Conservation (phyloP, 37 sponge, comb jelly and placozoan genomes). For the Eunapius fragilis region DNA sequence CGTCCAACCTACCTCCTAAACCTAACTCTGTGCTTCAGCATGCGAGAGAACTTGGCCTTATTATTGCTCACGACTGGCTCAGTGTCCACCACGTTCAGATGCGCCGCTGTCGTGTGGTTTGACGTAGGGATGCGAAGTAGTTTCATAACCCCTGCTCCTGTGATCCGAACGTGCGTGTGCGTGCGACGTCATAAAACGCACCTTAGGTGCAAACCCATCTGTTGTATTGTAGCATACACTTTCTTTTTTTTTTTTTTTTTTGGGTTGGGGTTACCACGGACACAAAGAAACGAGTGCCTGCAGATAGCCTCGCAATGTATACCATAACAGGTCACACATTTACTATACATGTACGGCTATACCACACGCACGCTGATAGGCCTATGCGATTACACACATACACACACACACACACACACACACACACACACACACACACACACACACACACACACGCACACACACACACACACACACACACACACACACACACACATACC, state of each 20-base stretch:
- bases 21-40: background rate
- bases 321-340: too few relatives aligned
- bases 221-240: too few relatives aligned
- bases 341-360: background rate
- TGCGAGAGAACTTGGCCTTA: background rate
- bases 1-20: background rate
- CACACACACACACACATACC: slow-evolving; percentile 33
- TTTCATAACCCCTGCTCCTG: background rate
- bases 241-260: too few relatives aligned
- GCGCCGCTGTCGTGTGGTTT: background rate
- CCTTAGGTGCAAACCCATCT: too few relatives aligned
- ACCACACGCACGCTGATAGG: background rate
- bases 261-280: background rate
- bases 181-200: too few relatives aligned
- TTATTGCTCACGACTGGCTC: background rate
- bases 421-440: background rate
- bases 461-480: slow-evolving; percentile 23
- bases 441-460: slow-evolving; percentile 7
- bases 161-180: too few relatives aligned
- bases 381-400: background rate
- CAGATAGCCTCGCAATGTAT: too few relatives aligned
- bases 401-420: slow-evolving; percentile 1
- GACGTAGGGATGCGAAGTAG: background rate
- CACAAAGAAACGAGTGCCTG: too few relatives aligned
- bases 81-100: background rate